Percentiles rank a stretch among this genome's conserved stretches.
These are phyloP conservation scores for Ditylenchus dipsaci DNA, from an alignment of 1,140 invertebrate genomes.

Conservation along the genomic window DNA sequence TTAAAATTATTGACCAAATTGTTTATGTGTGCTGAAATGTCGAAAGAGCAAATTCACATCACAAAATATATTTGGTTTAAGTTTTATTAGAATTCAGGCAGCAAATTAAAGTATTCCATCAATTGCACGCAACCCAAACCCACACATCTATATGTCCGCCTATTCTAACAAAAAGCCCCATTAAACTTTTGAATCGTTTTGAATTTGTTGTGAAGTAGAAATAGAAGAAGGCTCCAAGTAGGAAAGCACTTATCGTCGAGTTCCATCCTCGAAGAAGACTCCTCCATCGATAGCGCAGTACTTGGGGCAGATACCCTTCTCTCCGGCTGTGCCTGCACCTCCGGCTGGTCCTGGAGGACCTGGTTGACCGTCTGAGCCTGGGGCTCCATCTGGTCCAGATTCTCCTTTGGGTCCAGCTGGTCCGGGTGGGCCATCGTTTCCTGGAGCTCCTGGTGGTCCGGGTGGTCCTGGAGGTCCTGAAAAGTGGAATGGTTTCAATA, in stretches of 20 bases:
- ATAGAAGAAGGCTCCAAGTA: background rate
- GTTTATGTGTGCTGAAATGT: too few species aligned
- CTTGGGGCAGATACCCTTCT: constrained; percentile 47
- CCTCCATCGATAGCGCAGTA: constrained; percentile 43
- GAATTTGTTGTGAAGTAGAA: background rate
- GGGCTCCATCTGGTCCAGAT: constrained; percentile 48
- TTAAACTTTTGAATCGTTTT: background rate
- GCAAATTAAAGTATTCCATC: too few species aligned
- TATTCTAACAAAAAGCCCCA: too few species aligned
- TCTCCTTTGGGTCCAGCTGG: constrained; percentile 46
- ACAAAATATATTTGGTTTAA: too few species aligned
- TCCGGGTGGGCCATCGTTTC: constrained; percentile 42
- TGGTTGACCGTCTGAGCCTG: constrained; percentile 47
- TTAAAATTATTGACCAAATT: too few species aligned
- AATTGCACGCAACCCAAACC: too few species aligned
- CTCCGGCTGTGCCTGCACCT: constrained; percentile 45
- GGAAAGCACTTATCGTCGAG: constrained; percentile 38
- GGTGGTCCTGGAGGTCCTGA: constrained; percentile 43
- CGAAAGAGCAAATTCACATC: too few species aligned
- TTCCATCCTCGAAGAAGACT: constrained; percentile 49
- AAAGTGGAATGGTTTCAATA: constrained; percentile 19
- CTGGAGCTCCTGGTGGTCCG: constrained; percentile 43
- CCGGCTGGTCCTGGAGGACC: constrained; percentile 51
- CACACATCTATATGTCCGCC: too few species aligned
- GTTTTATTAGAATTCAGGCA: too few species aligned